Conservation (phyloP, 2,888 invertebrate genomes). For the Homarus gammarus region DNA sequence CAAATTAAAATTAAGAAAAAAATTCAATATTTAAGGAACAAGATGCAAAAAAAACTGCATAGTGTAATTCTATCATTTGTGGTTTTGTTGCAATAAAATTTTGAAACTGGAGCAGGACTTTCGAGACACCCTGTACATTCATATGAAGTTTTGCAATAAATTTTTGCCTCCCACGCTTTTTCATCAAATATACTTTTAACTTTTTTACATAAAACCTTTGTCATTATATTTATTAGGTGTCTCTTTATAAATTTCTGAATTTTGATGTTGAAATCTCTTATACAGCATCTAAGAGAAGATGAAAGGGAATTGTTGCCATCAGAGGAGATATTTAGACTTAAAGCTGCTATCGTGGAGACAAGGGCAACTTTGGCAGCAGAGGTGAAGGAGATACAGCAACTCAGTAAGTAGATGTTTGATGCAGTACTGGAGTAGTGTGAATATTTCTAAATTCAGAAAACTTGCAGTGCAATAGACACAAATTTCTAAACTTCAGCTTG, state of each 20-base stretch:
- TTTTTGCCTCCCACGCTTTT: too few species aligned
- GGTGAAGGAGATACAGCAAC: conserved; percentile 22
- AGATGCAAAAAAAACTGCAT: too few species aligned
- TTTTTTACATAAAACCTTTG: neutral
- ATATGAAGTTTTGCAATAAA: too few species aligned
- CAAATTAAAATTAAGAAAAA: too few species aligned
- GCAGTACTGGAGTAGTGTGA: neutral
- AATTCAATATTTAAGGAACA: too few species aligned
- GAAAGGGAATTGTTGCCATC: neutral
- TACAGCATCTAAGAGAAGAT: conserved; percentile 4
- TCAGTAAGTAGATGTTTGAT: conserved; percentile 16
- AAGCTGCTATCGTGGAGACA: conserved; percentile 46
- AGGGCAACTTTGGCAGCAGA: conserved; percentile 28
- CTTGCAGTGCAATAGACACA: neutral
- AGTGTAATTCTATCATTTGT: too few species aligned
- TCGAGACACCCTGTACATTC: too few species aligned
- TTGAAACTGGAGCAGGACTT: too few species aligned
- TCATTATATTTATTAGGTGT: neutral
- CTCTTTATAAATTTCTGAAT: neutral
- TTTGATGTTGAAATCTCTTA: neutral
- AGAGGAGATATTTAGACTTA: conserved; percentile 2
- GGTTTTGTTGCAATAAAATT: too few species aligned
- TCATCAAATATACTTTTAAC: too few species aligned
- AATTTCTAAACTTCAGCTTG: neutral
- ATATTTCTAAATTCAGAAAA: neutral